phyloP scores from a whole-genome alignment of 2,888 invertebrate species.

The Norana najaformis region DNA sequence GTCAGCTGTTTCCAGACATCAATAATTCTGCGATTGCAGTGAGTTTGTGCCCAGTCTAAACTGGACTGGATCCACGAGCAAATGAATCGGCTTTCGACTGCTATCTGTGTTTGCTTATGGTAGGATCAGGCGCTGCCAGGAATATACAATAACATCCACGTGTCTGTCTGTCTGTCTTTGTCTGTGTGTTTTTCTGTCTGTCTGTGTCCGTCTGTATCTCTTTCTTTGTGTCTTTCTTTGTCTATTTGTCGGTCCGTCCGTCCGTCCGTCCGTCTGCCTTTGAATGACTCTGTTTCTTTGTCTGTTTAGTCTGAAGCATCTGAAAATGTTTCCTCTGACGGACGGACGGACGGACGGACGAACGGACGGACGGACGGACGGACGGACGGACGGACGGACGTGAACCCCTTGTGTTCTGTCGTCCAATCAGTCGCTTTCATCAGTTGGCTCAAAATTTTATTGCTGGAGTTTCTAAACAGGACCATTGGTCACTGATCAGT shows the following conservation, averaged over 20 bases:
- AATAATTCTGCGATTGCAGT: neutral
- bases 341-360: neutral
- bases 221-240: neutral
- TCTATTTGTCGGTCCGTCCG: neutral
- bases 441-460: neutral
- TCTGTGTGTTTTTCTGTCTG: neutral
- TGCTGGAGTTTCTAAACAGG: neutral
- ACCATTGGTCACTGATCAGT: neutral
- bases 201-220: neutral
- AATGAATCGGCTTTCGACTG: neutral
- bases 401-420: neutral
- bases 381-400: neutral
- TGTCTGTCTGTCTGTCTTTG: neutral
- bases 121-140: neutral
- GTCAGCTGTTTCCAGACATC: neutral
- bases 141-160: neutral
- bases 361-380: neutral
- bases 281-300: neutral
- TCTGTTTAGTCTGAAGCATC: neutral
- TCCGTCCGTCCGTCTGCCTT: neutral
- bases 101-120: neutral
- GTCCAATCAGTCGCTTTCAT: neutral
- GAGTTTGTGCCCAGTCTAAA: neutral
- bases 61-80: neutral
- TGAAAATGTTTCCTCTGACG: neutral